Base-by-base conservation (phyloP, 2,888 invertebrate species). In the Acrocyrtus sp. region DNA sequence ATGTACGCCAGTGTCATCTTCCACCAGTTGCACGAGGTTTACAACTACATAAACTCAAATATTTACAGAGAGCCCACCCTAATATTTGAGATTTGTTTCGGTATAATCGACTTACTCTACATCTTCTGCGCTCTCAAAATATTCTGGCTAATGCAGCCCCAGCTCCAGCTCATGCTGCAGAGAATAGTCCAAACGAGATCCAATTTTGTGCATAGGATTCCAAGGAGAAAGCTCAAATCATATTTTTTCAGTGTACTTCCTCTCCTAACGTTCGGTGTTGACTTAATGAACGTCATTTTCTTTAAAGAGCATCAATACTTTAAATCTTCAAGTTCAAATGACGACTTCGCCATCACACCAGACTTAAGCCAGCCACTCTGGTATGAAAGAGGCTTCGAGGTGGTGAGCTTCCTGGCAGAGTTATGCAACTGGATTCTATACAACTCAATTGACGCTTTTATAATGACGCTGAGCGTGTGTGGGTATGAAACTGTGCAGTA, bases 51-150 rank as follows among this genome's bases (percentile, higher is more conserved):
- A 12, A 43, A 45, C 27, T 15, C n/a, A 45, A 45, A 54, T 26
- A 39, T 63, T 10, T 27, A 26, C 6, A 54, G 54, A 29, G 63
- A 63, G 12, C 63, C 63, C 21, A 43, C 53, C n/a, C 54, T 48
- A 63, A 45, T 63, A n/a, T 63, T 63, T 19, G 29, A 29, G 19
- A 63, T 63, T 27, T 53, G 63, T 17, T 63, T 63, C 48, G 53
- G 21, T 4, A 19, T 63, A 15, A 29, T 54, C 21, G 63, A 63
- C n/a, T 45, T 51, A 19, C 19, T 63, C n/a, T 63, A 63, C 45
- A 27, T 63, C 29, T 19, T 22, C 22, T 63, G 43, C 19, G 63
- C 22, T 3, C 15, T 63, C 3, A 19, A 17, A 12, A 21, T 17
- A 2, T 0, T 63, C 21, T 63, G 63, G 63, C 43, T 6, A 3